A percentile compares a stretch with the other conserved stretches of the same genome.
These are phyloP conservation scores for Paradisaea rubra DNA, from an alignment of 2,113 vertebrate genomes.

Conservation along the genomic window DNA sequence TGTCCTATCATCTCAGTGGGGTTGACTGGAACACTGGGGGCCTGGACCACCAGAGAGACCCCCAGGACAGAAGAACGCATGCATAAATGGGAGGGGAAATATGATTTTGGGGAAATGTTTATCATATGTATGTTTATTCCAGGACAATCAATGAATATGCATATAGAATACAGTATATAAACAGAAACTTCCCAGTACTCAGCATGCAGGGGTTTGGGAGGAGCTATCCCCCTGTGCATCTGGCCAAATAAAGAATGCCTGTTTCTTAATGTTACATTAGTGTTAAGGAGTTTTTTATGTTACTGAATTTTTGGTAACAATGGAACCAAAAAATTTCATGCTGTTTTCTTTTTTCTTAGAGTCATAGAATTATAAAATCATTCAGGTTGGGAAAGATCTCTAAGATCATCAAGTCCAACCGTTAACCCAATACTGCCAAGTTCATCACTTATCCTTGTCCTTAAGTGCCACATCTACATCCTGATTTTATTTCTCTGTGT, in stretches of 20 bases:
- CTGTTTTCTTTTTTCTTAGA: not conserved
- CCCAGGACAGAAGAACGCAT: not conserved
- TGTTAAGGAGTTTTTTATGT: not conserved
- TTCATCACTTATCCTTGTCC: not conserved
- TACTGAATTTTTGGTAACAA: not conserved
- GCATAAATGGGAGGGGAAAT: not conserved
- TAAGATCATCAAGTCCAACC: not conserved
- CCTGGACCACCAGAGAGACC: not conserved
- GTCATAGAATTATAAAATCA: not conserved
- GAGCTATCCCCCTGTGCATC: not conserved
- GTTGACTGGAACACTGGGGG: not conserved
- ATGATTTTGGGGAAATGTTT: not conserved
- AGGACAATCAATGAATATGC: not conserved
- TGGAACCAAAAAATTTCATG: not conserved
- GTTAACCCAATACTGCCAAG: not conserved
- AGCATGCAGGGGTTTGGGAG: not conserved
- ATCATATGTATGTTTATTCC: not conserved
- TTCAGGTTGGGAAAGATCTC: not conserved
- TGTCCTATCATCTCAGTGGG: not conserved
- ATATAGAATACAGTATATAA: not conserved
- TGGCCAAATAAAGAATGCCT: accelerated
- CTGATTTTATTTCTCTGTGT: not conserved
- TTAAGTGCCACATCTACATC: not conserved
- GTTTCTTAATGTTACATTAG: not conserved
- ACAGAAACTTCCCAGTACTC: not conserved